Conservation (phyloP, 2,888 invertebrate species). For the Coronaproctus castanopsis region DNA sequence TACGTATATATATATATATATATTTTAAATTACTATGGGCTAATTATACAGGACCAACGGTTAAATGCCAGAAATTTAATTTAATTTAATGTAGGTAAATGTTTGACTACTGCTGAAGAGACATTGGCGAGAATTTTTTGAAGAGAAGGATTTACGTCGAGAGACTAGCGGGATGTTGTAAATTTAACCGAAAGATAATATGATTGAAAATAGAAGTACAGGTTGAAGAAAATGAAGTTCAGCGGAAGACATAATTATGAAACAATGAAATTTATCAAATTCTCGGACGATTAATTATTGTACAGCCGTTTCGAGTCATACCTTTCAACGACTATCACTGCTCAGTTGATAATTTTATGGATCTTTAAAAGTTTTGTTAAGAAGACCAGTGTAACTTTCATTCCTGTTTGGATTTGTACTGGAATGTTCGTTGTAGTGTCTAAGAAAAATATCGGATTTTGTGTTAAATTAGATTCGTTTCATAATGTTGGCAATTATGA, state of each 20-base stretch:
- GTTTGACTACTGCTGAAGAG: too few species aligned
- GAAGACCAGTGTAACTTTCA: background rate
- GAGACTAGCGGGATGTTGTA: background rate
- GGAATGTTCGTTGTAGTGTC: too few species aligned
- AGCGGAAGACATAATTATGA: background rate
- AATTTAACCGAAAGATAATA: too few species aligned
- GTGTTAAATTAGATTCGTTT: too few species aligned
- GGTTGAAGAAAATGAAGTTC: background rate
- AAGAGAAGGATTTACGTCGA: background rate
- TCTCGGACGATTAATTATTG: background rate
- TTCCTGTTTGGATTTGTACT: background rate
- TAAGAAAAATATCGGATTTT: too few species aligned
- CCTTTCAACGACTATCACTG: background rate
- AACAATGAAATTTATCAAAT: background rate
- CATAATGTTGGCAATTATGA: too few species aligned
- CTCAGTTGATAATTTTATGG: background rate
- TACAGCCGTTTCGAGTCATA: background rate
- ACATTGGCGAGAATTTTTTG: background rate
- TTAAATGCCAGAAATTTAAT: too few species aligned
- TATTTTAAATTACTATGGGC: too few species aligned
- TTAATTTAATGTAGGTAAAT: too few species aligned
- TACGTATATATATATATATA: too few species aligned
- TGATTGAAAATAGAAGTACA: too few species aligned
- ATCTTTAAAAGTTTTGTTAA: background rate
- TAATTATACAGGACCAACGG: too few species aligned